Percentiles rank a stretch among this genome's conserved stretches.
These are phyloP conservation scores for Conistra vaccinii DNA, from an alignment of 2,888 invertebrate species.

Conservation along the genomic window DNA sequence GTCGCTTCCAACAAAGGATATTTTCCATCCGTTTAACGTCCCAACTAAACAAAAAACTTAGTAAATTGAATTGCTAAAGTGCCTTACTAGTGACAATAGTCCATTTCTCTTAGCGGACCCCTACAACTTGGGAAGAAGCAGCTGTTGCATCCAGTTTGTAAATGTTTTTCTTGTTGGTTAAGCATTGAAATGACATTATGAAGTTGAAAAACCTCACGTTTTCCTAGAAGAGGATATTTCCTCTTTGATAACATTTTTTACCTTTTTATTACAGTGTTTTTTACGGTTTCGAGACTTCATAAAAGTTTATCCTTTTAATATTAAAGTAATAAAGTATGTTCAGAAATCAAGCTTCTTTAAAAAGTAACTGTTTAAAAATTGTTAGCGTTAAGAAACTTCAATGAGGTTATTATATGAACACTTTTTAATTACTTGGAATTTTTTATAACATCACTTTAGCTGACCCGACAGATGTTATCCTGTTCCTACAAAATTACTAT, in stretches of 20 bases:
- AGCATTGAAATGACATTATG: slow-evolving; percentile 18
- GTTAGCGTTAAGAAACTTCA: background rate
- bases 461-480: too few relatives aligned
- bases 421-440: slow-evolving; percentile 5
- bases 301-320: slow-evolving; percentile 16
- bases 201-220: slow-evolving; percentile 24
- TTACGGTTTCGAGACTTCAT: background rate
- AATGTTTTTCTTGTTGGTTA: slow-evolving; percentile 26
- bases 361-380: slow-evolving; percentile 10
- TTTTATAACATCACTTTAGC: background rate
- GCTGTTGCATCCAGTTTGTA: slow-evolving; percentile 45
- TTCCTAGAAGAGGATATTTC: background rate
- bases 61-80: slow-evolving; percentile 48
- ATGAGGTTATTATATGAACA: slow-evolving; percentile 2
- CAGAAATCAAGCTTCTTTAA: slow-evolving; percentile 12
- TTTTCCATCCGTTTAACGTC: slow-evolving; percentile 31
- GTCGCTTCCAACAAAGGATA: slow-evolving; percentile 30
- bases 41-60: slow-evolving; percentile 44
- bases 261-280: slow-evolving; percentile 2
- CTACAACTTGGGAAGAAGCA: slow-evolving; percentile 32
- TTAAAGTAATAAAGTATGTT: background rate
- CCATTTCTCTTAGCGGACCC: slow-evolving; percentile 44
- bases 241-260: slow-evolving; percentile 13
- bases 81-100: slow-evolving; percentile 53
- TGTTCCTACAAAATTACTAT: too few relatives aligned